Evolutionary conservation across 2,113 vertebrate species (phyloP).

Genomic region (Oreochromis tanganicae): DNA sequence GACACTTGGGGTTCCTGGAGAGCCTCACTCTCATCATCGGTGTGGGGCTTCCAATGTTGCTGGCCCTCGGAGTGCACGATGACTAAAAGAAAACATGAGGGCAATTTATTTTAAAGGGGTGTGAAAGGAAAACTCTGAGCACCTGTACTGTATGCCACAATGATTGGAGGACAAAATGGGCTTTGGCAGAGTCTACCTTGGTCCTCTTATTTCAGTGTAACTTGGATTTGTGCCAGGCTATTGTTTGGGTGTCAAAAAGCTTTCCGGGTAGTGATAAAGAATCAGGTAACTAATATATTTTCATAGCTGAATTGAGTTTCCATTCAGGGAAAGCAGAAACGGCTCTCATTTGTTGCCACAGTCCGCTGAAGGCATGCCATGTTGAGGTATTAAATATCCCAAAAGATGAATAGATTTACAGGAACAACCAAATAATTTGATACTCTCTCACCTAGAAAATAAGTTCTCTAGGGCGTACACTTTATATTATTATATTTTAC

Average conservation of each 20-base stretch:
- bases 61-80: constrained; percentile 70
- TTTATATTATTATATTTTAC: background rate
- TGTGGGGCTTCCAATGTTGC: constrained; percentile 69
- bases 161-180: background rate
- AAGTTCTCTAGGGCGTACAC: background rate
- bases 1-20: constrained; percentile 62
- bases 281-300: background rate
- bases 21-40: constrained; percentile 66
- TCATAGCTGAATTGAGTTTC: background rate
- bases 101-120: background rate
- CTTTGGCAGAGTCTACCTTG: background rate
- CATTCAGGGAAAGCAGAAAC: background rate
- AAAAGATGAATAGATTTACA: background rate
- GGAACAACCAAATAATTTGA: background rate
- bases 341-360: background rate
- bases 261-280: background rate
- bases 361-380: background rate
- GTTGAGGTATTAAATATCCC: background rate
- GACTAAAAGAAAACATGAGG: constrained; percentile 9
- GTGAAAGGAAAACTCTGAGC: background rate
- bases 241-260: background rate
- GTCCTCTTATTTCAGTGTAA: background rate
- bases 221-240: background rate
- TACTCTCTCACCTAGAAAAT: background rate
- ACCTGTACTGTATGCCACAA: background rate